Percentiles rank a stretch among this genome's conserved stretches.
phyloP scores from a whole-genome alignment of 2,888 invertebrate genomes.

The Nomada goodeniana region DNA sequence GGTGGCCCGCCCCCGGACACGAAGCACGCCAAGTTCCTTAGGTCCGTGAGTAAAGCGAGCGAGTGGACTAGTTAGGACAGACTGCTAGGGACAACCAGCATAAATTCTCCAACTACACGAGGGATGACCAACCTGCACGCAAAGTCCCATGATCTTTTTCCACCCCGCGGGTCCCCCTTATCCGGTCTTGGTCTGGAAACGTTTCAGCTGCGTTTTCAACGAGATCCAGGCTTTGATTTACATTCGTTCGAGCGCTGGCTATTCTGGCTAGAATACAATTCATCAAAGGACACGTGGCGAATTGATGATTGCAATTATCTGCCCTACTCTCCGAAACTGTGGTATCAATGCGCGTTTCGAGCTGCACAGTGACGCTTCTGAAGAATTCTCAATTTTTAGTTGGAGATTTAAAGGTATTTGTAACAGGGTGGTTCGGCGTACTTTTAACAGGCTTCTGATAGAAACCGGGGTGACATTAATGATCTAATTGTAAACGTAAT shows the following conservation, averaged over 20 bases:
- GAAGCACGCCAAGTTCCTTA: slow-evolving; percentile 61
- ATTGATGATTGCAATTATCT: too few relatives aligned
- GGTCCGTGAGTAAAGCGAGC: slow-evolving; percentile 81
- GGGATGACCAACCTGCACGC: slow-evolving; percentile 83
- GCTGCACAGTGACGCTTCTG: too few relatives aligned
- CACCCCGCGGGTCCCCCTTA: slow-evolving; percentile 33
- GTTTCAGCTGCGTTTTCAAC: slow-evolving; percentile 7
- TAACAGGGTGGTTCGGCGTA: too few relatives aligned
- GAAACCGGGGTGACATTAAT: too few relatives aligned
- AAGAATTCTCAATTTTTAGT: too few relatives aligned
- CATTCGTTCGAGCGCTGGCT: neutral
- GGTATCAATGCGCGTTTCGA: too few relatives aligned
- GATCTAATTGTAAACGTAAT: too few relatives aligned
- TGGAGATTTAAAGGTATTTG: too few relatives aligned
- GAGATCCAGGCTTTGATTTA: slow-evolving; percentile 16
- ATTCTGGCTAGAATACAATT: too few relatives aligned
- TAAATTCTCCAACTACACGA: slow-evolving; percentile 83
- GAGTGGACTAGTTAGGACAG: slow-evolving; percentile 83
- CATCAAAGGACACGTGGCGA: too few relatives aligned
- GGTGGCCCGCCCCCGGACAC: slow-evolving; percentile 70
- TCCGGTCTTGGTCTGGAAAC: slow-evolving; percentile 7
- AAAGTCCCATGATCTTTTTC: slow-evolving; percentile 75
- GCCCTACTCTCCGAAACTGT: too few relatives aligned
- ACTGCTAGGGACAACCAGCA: slow-evolving; percentile 81
- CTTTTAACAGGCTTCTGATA: too few relatives aligned